phyloP scores from a whole-genome alignment of 2,113 vertebrate genomes.

The Malaclemys terrapin region DNA sequence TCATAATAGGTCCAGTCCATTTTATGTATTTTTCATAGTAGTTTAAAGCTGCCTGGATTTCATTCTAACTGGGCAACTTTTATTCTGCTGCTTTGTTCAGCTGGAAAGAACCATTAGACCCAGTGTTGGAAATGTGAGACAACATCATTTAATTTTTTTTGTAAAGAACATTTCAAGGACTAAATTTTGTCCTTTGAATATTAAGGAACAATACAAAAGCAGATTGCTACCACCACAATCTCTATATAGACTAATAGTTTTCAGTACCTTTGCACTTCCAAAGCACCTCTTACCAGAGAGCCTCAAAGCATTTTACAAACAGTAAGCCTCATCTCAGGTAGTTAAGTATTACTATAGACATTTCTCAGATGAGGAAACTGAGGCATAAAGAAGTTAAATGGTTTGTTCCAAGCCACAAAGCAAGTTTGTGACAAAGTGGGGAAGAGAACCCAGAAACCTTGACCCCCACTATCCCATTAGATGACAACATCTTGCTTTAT shows the following conservation, averaged over 20 bases:
- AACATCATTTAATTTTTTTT: neutral
- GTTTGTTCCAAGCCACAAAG: neutral
- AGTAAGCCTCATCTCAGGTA: neutral
- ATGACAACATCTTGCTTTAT: neutral
- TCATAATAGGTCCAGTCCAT: neutral
- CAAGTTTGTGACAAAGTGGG: neutral
- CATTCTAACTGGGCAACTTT: neutral
- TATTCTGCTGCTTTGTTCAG: neutral
- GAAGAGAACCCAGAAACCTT: neutral
- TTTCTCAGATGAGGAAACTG: neutral
- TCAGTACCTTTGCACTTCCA: neutral
- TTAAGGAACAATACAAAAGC: neutral
- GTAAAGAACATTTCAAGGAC: neutral
- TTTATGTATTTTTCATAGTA: neutral
- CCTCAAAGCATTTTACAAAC: neutral
- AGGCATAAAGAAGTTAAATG: neutral
- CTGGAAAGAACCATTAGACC: neutral
- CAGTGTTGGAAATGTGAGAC: neutral
- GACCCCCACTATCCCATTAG: neutral
- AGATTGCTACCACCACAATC: neutral
- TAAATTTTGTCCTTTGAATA: neutral
- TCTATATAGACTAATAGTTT: neutral
- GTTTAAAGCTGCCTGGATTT: neutral
- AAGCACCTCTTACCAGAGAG: neutral
- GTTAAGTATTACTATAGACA: fast-evolving